phyloP scores from a whole-genome alignment of 2,113 vertebrate genomes.

The Myrmophylax atrothorax region DNA sequence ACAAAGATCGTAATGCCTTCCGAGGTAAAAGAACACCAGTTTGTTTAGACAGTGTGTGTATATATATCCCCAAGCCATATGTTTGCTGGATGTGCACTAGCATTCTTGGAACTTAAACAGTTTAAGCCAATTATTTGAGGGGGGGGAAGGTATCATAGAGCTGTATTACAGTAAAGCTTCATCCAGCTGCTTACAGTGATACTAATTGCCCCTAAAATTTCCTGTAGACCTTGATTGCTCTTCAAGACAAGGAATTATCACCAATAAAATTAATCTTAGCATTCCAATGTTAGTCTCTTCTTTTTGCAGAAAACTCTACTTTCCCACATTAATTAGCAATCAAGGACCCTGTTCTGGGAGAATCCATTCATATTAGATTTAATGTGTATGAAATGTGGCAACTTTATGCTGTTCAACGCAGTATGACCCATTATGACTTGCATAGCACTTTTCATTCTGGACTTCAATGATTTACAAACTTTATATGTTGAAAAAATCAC shows the following conservation, averaged over 20 bases:
- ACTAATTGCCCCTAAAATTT: neutral
- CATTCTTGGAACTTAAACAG: constrained; percentile 9
- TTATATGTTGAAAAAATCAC: neutral
- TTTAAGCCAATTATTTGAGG: neutral
- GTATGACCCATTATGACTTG: neutral
- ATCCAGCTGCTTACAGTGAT: neutral
- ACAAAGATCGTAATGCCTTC: neutral
- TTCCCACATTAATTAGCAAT: neutral
- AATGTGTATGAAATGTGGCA: neutral
- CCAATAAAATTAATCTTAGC: neutral
- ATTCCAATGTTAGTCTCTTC: neutral
- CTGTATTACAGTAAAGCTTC: neutral
- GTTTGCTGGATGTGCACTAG: neutral
- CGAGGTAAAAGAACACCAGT: neutral
- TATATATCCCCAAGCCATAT: neutral
- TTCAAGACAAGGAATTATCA: neutral
- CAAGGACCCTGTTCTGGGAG: neutral
- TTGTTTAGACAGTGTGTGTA: neutral
- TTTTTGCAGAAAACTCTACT: neutral
- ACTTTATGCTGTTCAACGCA: neutral
- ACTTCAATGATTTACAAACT: neutral
- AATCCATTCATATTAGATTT: neutral
- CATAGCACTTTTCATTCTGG: neutral
- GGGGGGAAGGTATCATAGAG: neutral
- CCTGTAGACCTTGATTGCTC: neutral